These are phyloP conservation scores for Hypomecis punctinalis DNA, from an alignment of 2,888 invertebrate genomes.

Conservation along the genomic window DNA sequence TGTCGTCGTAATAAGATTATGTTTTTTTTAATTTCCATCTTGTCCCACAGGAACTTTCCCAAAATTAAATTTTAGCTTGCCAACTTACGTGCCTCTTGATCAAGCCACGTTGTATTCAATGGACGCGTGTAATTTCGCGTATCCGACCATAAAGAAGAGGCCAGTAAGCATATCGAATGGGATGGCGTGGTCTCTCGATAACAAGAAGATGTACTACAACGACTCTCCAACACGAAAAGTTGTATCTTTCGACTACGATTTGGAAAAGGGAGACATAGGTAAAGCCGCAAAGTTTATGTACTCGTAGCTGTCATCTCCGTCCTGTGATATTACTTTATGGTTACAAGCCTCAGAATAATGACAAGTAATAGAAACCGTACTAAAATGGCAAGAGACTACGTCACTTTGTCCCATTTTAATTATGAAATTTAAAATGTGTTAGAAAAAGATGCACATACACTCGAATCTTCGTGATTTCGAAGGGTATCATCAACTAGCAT, in stretches of 20 bases:
- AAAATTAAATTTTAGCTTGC: constrained; percentile 4
- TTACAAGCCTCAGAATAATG: no score
- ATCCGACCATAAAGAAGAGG: constrained; percentile 18
- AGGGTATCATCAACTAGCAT: no score
- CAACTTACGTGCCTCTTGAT: not conserved
- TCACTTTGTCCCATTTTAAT: no score
- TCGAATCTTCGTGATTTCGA: no score
- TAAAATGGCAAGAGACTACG: no score
- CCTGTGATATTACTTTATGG: no score
- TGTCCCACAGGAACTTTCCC: constrained; percentile 17
- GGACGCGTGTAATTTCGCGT: constrained; percentile 2
- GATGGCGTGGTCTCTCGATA: constrained; percentile 24
- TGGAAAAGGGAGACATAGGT: constrained; percentile 15
- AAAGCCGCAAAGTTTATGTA: not conserved
- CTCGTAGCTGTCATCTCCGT: no score
- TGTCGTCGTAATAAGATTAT: no score
- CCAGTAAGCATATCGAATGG: constrained; percentile 27
- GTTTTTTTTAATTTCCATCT: not conserved
- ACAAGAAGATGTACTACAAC: constrained; percentile 33
- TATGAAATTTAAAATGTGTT: no score
- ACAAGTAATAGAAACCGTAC: no score
- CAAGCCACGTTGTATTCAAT: constrained; percentile 26
- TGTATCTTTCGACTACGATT: constrained; percentile 23
- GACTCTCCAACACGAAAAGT: constrained; percentile 28
- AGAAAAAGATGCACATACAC: no score